Conservation (phyloP, 1,140 invertebrate genomes). For the Aradophagus sp. region DNA sequence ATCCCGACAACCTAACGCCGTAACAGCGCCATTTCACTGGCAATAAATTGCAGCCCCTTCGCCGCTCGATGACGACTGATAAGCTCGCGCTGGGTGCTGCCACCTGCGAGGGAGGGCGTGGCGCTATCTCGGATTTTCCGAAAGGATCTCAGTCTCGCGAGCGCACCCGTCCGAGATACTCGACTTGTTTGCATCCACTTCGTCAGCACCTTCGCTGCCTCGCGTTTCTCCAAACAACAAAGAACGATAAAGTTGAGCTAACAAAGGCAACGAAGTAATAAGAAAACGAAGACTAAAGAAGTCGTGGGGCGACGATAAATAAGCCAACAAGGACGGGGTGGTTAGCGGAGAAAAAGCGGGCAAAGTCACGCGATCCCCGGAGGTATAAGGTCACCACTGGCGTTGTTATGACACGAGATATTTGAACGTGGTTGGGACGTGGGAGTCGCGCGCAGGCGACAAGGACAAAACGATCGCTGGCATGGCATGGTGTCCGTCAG, state of each 20-base stretch:
- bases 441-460: slow-evolving; percentile 28
- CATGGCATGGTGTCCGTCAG: slow-evolving; percentile 33
- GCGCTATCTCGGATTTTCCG: slow-evolving; percentile 42
- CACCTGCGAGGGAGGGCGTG: slow-evolving; percentile 46
- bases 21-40: slow-evolving; percentile 16
- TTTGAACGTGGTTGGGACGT: slow-evolving; percentile 15
- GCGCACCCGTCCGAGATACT: slow-evolving; percentile 10
- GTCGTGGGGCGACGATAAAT: no score
- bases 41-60: slow-evolving; percentile 37
- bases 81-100: slow-evolving; percentile 41
- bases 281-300: background rate
- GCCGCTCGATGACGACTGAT: slow-evolving; percentile 37
- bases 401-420: slow-evolving; percentile 13
- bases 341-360: slow-evolving; percentile 4
- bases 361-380: slow-evolving; percentile 3
- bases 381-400: slow-evolving; percentile 1
- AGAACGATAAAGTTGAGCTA: background rate
- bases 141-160: slow-evolving; percentile 39
- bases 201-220: background rate
- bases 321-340: no score
- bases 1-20: slow-evolving; percentile 3
- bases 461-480: slow-evolving; percentile 19
- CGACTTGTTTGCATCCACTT: background rate
- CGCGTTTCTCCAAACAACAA: background rate
- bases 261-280: background rate